Base-by-base conservation (phyloP, 1,140 invertebrate species). In the Drosophila watanabei region DNA sequence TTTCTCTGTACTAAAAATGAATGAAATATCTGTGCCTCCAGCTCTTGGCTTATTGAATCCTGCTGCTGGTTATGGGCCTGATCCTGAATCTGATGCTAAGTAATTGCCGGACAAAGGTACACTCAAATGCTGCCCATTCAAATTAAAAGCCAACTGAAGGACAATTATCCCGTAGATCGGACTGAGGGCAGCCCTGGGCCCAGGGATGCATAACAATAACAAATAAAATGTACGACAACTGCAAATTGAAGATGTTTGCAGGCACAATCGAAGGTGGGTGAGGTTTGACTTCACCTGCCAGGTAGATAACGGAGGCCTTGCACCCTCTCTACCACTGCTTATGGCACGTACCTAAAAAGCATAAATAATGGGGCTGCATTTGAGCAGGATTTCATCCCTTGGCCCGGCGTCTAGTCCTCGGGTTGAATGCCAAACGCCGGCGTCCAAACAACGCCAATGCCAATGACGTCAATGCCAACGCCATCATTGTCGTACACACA, bases 161-260 rank as follows among this genome's bases (percentile, higher is more conserved):
- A 58, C 85, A 81, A 88, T 88, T 89, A 88, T 83, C 80, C 60
- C 43, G 2, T 46, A 41, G 48, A 51, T 58, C 45, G 54, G n/a
- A 16, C 41, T 24, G 49, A 48, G 52, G 41, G 30, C 9, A n/a
- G 1, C 14, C n/a, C n/a, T 24, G 57, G 33, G 28, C 28, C 58
- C 61, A 77, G 80, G 59, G 80, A 76, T 77, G 86, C 86, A 89
- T 80, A 90, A 90, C 86, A 76, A 89, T 89, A 89, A 82, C 86
- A 89, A 90, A 90, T 90, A 89, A 90, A 89, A 76, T 76, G 86
- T 89, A 89, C 86, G 86, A 89, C 86, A 89, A 89, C 86, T 86
- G 86, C 86, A 89, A 80, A 89, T 89, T 89, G 86, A 80, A 90
- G 86, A 90, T 86, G 79, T 77, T 81, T 79, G 64, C 62, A 71